Base-by-base conservation (phyloP, 2,113 vertebrate species). In the Struthidea cinerea region DNA sequence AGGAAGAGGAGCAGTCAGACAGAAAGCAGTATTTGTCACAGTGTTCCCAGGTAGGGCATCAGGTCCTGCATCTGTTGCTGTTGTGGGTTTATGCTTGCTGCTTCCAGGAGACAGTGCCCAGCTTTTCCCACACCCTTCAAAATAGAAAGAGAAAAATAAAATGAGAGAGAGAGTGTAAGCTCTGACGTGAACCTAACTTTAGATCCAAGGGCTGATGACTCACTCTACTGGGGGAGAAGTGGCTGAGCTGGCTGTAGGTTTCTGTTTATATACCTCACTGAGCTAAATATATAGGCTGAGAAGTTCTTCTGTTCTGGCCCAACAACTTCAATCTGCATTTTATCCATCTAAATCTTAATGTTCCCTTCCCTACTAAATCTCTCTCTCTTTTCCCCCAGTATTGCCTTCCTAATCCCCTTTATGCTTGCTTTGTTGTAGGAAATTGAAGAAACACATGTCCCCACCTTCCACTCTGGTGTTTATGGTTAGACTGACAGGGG, bases 141-240 rank as follows among this genome's bases (percentile, higher is more conserved):
- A 97, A 95, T 80, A 97, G 96, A 95, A 97, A 91, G 94, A 94
- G 90, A 89, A 65, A 67, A 85, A 93, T 94, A 79, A 94, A 96
- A 94, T 8, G 87, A 89, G 90, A 73, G 91, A 88, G 73, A 87
- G 75, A 74, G 64, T 44, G 91, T 89, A 97, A 97, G 90, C 97
- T 97, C 95, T 96, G 97, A 98, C 94, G 96, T 97, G 97, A 97
- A 84, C 97, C 98, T 98, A 98, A 98, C 97, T 98, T 98, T 98
- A 98, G 98, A 98, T 97, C 90, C 97, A 95, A 97, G 95, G 94
- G 95, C 96, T 87, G 95, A 85, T 97, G 97, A 98, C 97, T 98
- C 96, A 98, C 97, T 98, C 94, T 15, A 84, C 84, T 95, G 71
- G 94, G 97, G 97, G 97, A 97, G 97, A 97, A 96, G 97, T 90